Percentiles rank a stretch among this genome's conserved stretches.
These are phyloP conservation scores for Paragorgia papillata DNA, from an alignment of 92 coral and sea anemone species.

Conservation along the genomic window DNA sequence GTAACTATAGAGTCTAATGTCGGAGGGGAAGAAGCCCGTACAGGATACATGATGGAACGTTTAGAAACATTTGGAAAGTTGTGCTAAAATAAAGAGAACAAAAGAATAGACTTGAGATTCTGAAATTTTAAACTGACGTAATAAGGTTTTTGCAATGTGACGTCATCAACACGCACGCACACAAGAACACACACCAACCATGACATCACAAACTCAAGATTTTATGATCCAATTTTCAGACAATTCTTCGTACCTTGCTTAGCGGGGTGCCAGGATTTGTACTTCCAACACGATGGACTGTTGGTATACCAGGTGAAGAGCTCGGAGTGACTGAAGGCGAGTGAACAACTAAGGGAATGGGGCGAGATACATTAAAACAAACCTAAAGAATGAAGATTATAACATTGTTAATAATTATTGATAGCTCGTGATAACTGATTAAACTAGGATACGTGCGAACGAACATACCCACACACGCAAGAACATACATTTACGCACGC, in stretches of 20 bases:
- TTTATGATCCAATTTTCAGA: no score
- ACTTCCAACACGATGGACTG: conserved; percentile 57
- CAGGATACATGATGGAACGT: not conserved
- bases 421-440: not conserved
- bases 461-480: no score
- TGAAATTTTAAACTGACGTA: no score
- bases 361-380: conserved; percentile 23
- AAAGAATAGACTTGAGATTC: no score
- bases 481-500: no score
- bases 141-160: no score
- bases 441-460: no score
- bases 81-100: conserved; percentile 14
- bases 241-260: conserved; percentile 82
- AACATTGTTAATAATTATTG: not conserved
- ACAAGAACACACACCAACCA: no score
- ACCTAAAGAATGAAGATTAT: conserved; percentile 1
- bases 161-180: no score
- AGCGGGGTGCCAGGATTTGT: conserved; percentile 84
- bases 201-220: no score
- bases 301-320: conserved; percentile 60
- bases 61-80: not conserved
- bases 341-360: conserved; percentile 13
- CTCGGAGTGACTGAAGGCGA: conserved; percentile 41
- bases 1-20: conserved; percentile 90
- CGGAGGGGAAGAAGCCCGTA: conserved; percentile 84